Percentiles rank a stretch among this genome's conserved stretches.
These are phyloP conservation scores for Sylvilagus bachmani DNA, from an alignment of 2,113 vertebrate genomes.

Conservation along the genomic window DNA sequence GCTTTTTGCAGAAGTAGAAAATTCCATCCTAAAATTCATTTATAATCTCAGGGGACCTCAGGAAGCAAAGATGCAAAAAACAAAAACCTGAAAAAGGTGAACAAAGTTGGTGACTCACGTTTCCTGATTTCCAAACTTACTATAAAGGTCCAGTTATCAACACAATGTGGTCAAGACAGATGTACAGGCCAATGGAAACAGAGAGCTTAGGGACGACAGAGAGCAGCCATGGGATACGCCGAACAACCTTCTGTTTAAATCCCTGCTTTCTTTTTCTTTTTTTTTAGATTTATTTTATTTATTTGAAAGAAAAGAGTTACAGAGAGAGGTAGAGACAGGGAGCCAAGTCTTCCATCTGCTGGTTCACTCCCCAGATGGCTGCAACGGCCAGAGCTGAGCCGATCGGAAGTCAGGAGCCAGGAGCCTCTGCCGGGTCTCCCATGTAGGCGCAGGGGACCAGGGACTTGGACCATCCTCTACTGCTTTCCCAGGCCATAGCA, in stretches of 20 bases:
- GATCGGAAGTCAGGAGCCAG: no score
- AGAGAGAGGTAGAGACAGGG: no score
- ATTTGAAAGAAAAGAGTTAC: no score
- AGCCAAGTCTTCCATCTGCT: not conserved
- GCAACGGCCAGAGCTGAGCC: no score
- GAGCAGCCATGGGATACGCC: no score
- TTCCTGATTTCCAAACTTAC: conserved; percentile 45
- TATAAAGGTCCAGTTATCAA: conserved; percentile 26
- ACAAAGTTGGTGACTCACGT: conserved; percentile 1
- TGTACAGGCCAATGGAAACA: not conserved
- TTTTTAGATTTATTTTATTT: no score
- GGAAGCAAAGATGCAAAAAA: not conserved
- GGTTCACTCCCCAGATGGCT: no score
- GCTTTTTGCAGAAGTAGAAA: conserved; percentile 38
- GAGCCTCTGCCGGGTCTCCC: no score
- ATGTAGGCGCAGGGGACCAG: no score
- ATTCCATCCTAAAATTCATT: conserved; percentile 15
- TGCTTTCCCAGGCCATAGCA: no score
- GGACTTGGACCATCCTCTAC: no score
- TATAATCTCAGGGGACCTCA: not conserved
- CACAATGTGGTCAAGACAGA: conserved; percentile 19
- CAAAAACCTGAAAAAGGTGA: conserved; percentile 13
- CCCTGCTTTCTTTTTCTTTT: not conserved
- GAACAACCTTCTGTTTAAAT: no score
- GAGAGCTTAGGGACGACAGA: not conserved